These are phyloP conservation scores for Chloropsis hardwickii DNA, from an alignment of 2,113 vertebrate genomes.

Conservation along the genomic window DNA sequence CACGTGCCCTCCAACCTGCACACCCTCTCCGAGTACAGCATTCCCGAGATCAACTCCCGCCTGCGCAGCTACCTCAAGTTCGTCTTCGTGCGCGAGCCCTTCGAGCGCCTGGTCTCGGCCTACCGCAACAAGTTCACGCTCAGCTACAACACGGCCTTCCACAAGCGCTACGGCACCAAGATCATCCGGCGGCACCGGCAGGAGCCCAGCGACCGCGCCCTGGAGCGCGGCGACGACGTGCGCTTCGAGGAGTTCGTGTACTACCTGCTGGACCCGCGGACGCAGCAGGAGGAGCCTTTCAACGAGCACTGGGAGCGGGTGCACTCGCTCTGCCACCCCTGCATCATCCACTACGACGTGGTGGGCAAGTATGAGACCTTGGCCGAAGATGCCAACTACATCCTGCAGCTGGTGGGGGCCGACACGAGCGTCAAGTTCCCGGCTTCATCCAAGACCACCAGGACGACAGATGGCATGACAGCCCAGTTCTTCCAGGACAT, in stretches of 20 bases:
- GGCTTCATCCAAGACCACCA: conserved; percentile 74
- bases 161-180: conserved; percentile 88
- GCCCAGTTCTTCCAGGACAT: conserved; percentile 87
- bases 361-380: conserved; percentile 97
- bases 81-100: conserved; percentile 90
- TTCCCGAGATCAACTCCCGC: conserved; percentile 85
- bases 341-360: conserved; percentile 89
- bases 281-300: conserved; percentile 87
- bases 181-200: conserved; percentile 86
- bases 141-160: conserved; percentile 90
- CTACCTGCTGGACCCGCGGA: conserved; percentile 89
- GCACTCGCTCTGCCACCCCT: conserved; percentile 92
- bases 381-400: conserved; percentile 86
- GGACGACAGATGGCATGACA: conserved; percentile 80
- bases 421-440: conserved; percentile 81
- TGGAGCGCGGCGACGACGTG: conserved; percentile 84
- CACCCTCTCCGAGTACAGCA: conserved; percentile 83
- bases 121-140: conserved; percentile 92
- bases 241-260: conserved; percentile 92
- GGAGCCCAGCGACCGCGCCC: conserved; percentile 74
- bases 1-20: conserved; percentile 83
- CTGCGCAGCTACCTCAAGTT: conserved; percentile 93
- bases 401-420: conserved; percentile 83
- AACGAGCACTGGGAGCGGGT: conserved; percentile 96
- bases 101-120: conserved; percentile 91